Evolutionary conservation across 2,113 vertebrate species (phyloP), one percentile per base, ranked within the genome.

Genomic region (Protomyctophum bolini): DNA sequence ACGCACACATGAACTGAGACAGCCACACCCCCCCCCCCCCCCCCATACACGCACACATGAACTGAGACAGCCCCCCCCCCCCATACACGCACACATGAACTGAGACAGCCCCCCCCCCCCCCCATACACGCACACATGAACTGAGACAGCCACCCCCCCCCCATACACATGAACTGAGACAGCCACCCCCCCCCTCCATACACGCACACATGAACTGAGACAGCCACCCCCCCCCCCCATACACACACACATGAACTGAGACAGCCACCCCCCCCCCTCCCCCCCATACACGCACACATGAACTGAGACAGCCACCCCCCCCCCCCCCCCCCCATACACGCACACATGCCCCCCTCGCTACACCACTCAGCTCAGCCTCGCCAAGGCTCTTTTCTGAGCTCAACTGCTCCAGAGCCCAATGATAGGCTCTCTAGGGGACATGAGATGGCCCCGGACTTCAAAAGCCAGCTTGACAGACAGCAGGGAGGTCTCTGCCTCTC

Each of bases 401-500:
- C 77, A 77, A 89, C 84, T 57, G 90, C 88, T 77, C 84, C 72
- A 66, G 91, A 92, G 92, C 86, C 90, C 89, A 89, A 93, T 93
- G 91, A 96, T 93, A 90, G 87, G 75, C 88, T 89, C 92, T 95
- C 82, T 65, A 12, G 85, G 88, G 87, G 87, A 88, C 89, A 92
- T 86, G 90, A 92, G 92, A 93, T 90, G 90, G 91, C 89, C 83
- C 70, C 58, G 73, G 75, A 94, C 92, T 94, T 96, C 93, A 94
- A 95, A 94, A 93, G 89, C 82, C 82, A 88, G 85, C 89, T 80
- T 91, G 92, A 91, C 88, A 92, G 92, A 88, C 82, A 89, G 91
- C 82, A 6, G 90, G 90, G 91, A 92, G 89, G 89, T 93, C 89
- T 77, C 74, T 55, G 33, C 58, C 62, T 52, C 65, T 52, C 54